These are phyloP conservation scores for Taeniopygia guttata DNA, from an alignment of 2,797 vertebrate species.

Conservation along the genomic window DNA sequence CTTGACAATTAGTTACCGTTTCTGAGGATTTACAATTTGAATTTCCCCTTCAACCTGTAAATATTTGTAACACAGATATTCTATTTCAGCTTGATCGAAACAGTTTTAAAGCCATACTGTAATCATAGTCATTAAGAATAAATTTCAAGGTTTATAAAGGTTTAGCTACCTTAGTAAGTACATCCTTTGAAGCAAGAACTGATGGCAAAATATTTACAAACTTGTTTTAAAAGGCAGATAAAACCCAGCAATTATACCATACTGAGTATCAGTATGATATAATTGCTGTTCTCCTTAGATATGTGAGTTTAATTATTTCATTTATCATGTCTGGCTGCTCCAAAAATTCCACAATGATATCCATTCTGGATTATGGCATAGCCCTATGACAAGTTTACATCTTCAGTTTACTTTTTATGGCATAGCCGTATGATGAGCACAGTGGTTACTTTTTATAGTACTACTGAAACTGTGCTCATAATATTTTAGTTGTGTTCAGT, in stretches of 20 bases:
- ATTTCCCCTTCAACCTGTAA: neutral
- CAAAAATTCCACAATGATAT: neutral
- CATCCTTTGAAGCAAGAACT: neutral
- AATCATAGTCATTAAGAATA: neutral
- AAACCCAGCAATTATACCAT: neutral
- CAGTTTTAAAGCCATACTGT: neutral
- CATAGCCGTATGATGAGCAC: accelerated
- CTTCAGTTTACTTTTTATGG: neutral
- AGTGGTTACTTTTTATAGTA: neutral
- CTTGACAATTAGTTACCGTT: neutral
- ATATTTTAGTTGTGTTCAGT: neutral
- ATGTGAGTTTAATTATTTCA: neutral
- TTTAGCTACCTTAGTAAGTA: neutral
- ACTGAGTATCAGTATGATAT: neutral
- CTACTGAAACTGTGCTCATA: neutral
- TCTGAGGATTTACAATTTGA: neutral
- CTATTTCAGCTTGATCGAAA: neutral
- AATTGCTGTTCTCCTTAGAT: neutral
- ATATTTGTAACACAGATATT: neutral
- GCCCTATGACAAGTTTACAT: neutral
- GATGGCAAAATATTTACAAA: neutral
- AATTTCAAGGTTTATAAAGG: neutral
- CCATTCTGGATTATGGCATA: neutral
- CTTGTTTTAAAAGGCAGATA: neutral
- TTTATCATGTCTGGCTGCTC: neutral